Evolutionary conservation across 2,113 vertebrate genomes (phyloP).

Genomic region (Dasyurus viverrinus): DNA sequence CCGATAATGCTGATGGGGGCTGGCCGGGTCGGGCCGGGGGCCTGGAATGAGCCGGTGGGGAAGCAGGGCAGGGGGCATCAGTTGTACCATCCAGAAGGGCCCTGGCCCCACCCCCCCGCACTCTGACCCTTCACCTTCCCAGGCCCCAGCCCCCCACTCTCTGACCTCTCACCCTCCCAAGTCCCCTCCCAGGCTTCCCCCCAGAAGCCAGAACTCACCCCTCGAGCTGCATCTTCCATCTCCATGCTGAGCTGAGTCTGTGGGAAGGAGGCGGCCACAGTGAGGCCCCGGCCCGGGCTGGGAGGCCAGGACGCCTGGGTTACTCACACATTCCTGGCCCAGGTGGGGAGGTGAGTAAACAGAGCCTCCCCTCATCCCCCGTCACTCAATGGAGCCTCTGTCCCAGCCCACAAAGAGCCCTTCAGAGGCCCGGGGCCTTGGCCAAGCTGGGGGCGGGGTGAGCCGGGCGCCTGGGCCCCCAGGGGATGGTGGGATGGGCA

Average conservation of each 20-base stretch:
- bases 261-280: conserved; percentile 27
- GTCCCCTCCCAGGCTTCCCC: no score
- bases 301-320: neutral
- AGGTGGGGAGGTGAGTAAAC: conserved; percentile 81
- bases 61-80: neutral
- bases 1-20: conserved; percentile 90
- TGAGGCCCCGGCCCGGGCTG: conserved; percentile 22
- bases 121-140: no score
- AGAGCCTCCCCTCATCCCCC: conserved; percentile 41
- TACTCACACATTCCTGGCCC: conserved; percentile 78
- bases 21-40: conserved; percentile 51
- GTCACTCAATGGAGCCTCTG: conserved; percentile 75
- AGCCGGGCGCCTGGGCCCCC: conserved; percentile 9
- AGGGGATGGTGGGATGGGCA: neutral
- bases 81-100: neutral
- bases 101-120: neutral
- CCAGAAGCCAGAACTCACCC: conserved; percentile 61
- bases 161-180: no score
- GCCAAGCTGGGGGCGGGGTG: neutral
- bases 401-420: conserved; percentile 77
- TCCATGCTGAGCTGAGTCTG: conserved; percentile 67
- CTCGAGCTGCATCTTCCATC: conserved; percentile 59
- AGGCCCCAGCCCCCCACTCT: no score
- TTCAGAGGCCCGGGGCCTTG: conserved; percentile 58
- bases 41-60: conserved; percentile 20